Conservation (phyloP, 2,888 invertebrate species). For the Julus scandinavius region DNA sequence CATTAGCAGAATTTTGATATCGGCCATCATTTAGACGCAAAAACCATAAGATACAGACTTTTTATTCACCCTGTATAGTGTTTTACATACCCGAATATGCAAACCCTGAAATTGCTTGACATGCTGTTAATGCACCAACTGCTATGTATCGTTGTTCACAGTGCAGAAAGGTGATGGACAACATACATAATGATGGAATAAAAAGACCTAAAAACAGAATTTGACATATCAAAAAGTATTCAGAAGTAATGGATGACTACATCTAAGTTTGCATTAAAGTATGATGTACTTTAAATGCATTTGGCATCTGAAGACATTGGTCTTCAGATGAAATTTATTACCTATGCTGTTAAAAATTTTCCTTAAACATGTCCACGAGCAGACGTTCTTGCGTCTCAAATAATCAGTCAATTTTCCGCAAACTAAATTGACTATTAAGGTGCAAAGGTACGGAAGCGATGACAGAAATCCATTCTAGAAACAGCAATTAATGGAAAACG, state of each 20-base stretch:
- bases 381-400: constrained; percentile 61
- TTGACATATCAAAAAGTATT: constrained; percentile 2
- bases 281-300: background rate
- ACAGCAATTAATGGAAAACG: background rate
- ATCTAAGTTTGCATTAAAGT: background rate
- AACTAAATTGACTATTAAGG: constrained; percentile 62
- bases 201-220: constrained; percentile 61
- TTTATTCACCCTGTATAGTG: background rate
- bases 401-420: constrained; percentile 63
- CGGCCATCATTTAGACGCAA: too few relatives aligned
- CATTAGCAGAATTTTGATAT: too few relatives aligned
- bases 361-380: constrained; percentile 62
- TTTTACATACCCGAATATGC: constrained; percentile 60
- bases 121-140: constrained; percentile 64
- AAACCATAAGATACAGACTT: too few relatives aligned
- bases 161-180: constrained; percentile 64
- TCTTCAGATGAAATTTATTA: constrained; percentile 54
- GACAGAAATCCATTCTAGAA: constrained; percentile 64
- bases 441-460: constrained; percentile 63
- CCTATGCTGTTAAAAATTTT: constrained; percentile 65
- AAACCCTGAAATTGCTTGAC: constrained; percentile 65
- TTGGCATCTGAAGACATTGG: too few relatives aligned
- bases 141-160: constrained; percentile 64
- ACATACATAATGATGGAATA: constrained; percentile 62
- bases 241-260: background rate